Evolutionary conservation across 1,140 invertebrate species (phyloP), one percentile per base, ranked within the genome.

Genomic region (Caerostris darwini): DNA sequence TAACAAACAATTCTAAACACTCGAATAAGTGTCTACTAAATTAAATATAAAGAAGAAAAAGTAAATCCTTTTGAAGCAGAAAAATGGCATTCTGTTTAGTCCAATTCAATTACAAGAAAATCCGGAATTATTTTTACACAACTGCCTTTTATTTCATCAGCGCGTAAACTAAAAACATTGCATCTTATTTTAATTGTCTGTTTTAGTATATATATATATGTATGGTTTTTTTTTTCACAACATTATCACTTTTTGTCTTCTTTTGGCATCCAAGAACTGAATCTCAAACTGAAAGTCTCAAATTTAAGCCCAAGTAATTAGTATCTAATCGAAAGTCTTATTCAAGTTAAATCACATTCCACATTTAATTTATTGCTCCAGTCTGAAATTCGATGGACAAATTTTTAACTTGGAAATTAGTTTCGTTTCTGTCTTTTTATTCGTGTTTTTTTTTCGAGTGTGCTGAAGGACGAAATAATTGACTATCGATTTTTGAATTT

Each of bases 371-470:
- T 91, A 91, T 91, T 91, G 90, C 69, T 91, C 61, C 61, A 57
- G 58, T 81, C 64, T 82, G 19, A 91, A 82, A 91, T n/a, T 56
- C 90, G 67, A 59, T 82, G 90, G 67, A 82, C 71, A 91, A 91
- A 91, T 91, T 91, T 91, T 91, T 91, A 91, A 91, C 90, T 91
- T 81, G 71, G 67, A 91, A 91, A 91, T 91, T 91, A 91, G 90
- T 91, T 91, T 82, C 69, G 90, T 82, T 82, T 82, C 57, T 58
- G 5, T 82, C 50, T 61, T 61, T 82, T 91, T 71, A 54, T 34
- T 57, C 7, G 53, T 56, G 57, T 85, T 83, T n/a, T 8, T 34
- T 14, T 19, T 2, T 3, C 10, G 8, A 59, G 3, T 19, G 82
- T 82, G 17, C 57, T 10, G 19, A 3, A 14, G 90, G n/a, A 91